Conservation (phyloP, 2,797 vertebrate genomes). For the Heliangelus exortis region DNA sequence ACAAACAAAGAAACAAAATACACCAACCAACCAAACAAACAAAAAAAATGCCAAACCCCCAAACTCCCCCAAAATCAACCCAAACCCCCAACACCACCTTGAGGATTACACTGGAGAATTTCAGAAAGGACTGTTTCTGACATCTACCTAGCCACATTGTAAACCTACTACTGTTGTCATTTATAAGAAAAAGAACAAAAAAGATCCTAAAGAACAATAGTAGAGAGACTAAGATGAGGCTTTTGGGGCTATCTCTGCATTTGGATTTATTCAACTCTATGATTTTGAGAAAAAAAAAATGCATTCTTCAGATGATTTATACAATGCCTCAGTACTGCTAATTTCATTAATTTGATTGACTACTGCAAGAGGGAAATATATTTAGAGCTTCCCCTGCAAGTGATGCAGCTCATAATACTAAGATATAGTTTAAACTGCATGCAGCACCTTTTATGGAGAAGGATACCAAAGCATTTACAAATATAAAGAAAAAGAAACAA, state of each 20-base stretch:
- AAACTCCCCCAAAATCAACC: background rate
- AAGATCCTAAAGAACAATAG: background rate
- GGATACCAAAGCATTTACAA: background rate
- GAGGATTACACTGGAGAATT: background rate
- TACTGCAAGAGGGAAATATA: background rate
- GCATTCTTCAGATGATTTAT: slow-evolving; percentile 11
- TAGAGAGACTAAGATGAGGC: background rate
- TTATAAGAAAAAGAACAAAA: background rate
- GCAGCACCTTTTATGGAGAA: background rate
- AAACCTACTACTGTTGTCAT: background rate
- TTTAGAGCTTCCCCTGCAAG: slow-evolving; percentile 2
- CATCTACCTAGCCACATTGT: background rate
- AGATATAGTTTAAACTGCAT: background rate
- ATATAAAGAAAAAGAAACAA: slow-evolving; percentile 7
- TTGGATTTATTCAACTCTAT: background rate
- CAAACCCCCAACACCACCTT: rapidly evolving
- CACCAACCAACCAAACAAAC: background rate
- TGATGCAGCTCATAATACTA: background rate
- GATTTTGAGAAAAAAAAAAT: slow-evolving; percentile 7
- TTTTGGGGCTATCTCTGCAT: background rate
- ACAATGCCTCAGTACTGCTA: slow-evolving; percentile 5
- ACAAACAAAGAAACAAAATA: background rate
- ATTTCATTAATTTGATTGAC: slow-evolving; percentile 37
- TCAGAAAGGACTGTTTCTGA: background rate
- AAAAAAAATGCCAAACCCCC: background rate